A percentile compares a stretch with the other conserved stretches of the same genome.
Conservation (phyloP, 1,140 invertebrate species). For the Chlorops oryzae region DNA sequence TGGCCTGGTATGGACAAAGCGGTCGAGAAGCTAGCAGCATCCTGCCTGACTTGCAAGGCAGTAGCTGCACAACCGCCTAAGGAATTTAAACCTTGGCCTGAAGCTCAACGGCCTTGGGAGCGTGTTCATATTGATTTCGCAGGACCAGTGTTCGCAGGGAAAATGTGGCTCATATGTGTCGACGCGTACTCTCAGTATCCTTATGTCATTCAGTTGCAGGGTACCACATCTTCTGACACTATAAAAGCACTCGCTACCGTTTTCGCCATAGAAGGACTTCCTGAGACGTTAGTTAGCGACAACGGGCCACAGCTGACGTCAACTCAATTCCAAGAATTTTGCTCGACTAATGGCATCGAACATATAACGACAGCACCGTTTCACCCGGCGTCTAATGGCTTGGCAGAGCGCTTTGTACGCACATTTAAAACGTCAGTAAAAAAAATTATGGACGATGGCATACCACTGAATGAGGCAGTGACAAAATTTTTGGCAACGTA, state of each 20-base stretch:
- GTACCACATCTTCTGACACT: conserved; percentile 13
- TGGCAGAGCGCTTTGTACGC: conserved; percentile 26
- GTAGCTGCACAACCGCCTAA: conserved; percentile 4
- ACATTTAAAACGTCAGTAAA: conserved; percentile 10
- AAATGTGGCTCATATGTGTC: conserved; percentile 17
- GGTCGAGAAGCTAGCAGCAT: conserved; percentile 30
- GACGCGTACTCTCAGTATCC: conserved; percentile 19
- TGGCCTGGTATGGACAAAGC: conserved; percentile 49
- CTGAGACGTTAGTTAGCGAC: conserved; percentile 29
- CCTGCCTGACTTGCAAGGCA: conserved; percentile 12
- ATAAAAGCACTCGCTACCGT: conserved; percentile 12
- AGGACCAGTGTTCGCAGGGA: conserved; percentile 2
- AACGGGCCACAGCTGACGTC: conserved; percentile 24
- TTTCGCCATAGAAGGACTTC: conserved; percentile 24
- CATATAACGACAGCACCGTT: conserved; percentile 19
- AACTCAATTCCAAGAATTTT: conserved; percentile 13
- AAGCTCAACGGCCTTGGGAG: conserved; percentile 21
- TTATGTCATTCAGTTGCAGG: conserved; percentile 11
- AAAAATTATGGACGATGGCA: conserved; percentile 5
- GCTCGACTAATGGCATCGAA: conserved; percentile 15
- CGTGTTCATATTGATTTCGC: conserved; percentile 27
- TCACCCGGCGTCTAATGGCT: conserved; percentile 35
- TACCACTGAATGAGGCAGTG: no score
- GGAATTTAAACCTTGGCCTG: conserved; percentile 8
- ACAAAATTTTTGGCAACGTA: conserved; percentile 8